Conservation (phyloP, 2,113 vertebrate genomes). For the Prunella fulvescens region DNA sequence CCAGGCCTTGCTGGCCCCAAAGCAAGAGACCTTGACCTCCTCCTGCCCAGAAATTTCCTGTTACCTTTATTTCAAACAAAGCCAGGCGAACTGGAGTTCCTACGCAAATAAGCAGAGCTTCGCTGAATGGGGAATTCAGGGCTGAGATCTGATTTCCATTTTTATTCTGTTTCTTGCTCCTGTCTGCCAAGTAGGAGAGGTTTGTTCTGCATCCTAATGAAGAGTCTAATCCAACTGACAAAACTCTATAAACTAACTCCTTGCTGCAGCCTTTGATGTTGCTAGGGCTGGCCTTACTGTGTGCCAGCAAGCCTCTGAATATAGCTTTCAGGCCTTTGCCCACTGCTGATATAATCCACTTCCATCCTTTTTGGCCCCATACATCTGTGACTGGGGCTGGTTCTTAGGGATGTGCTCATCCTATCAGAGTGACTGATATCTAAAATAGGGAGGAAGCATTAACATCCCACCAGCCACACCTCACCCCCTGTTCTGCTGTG, state of each 20-base stretch:
- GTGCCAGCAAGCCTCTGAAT: not conserved
- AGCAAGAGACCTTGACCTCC: conserved; percentile 53
- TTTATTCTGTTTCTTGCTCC: conserved; percentile 65
- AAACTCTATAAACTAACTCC: conserved; percentile 27
- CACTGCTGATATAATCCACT: not conserved
- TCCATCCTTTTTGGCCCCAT: not conserved
- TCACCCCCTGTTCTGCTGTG: not conserved
- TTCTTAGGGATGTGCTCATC: not conserved
- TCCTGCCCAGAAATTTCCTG: conserved; percentile 77
- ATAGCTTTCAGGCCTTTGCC: not conserved
- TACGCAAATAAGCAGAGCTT: conserved; percentile 61
- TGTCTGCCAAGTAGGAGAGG: conserved; percentile 37
- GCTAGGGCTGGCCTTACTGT: not conserved
- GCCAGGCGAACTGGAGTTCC: conserved; percentile 45
- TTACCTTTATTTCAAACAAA: conserved; percentile 71
- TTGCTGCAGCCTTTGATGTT: conserved; percentile 51
- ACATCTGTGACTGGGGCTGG: not conserved
- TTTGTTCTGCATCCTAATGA: conserved; percentile 74
- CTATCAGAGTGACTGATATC: not conserved
- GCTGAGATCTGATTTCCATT: conserved; percentile 70
- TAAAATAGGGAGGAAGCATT: not conserved
- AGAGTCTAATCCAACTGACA: conserved; percentile 30
- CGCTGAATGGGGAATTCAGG: conserved; percentile 70
- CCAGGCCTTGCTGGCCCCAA: conserved; percentile 54
- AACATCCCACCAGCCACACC: not conserved